Evolutionary conservation across 2,797 vertebrate species (phyloP), one percentile per base, ranked within the genome.

Genomic region (Rhinichthys osculus): DNA sequence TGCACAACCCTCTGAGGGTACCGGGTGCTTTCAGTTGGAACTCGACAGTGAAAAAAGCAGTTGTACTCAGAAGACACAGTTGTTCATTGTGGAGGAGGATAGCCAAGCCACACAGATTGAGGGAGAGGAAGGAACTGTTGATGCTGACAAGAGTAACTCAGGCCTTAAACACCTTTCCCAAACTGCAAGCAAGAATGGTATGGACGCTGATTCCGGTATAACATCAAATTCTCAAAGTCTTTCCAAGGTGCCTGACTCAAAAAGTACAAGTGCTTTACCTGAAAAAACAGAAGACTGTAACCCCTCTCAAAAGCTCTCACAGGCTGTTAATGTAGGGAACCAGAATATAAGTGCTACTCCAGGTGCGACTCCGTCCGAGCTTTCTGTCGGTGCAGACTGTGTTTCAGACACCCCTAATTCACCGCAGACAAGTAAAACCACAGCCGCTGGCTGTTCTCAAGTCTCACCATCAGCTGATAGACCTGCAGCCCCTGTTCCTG

Each of bases 101-200:
- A 95, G 94, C 27, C 95, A 97, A 92, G 94, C 92, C 69, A 96
- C 95, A 1, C 96, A 97, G 91, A 95, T 95, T 4, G 96, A 96
- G 47, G 94, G 94, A n/a, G 80, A 88, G 19, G 89, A 91, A 0
- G 89, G 85, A 71, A 74, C 80, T 3, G 50, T 85, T 0, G 83
- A 10, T 0, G 81, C 84, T 0, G 89, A 90, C 85, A 82, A 89
- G 83, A 85, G 87, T 7, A 90, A 92, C 72, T 87, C 93, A 1
- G 92, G 88, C 54, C 11, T 67, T 3, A 81, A 91, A 17, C 16
- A 3, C 6, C n/a, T 14, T 3, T n/a, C 62, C 14, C 90, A 85
- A 76, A 88, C 50, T 69, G 83, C 35, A 0, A 44, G 88, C 64
- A 88, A 86, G 57, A 89, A 89, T 10, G 59, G 80, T 3, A 44